phyloP scores from a whole-genome alignment of 2,888 invertebrate genomes.

The Sesamia inferens region DNA sequence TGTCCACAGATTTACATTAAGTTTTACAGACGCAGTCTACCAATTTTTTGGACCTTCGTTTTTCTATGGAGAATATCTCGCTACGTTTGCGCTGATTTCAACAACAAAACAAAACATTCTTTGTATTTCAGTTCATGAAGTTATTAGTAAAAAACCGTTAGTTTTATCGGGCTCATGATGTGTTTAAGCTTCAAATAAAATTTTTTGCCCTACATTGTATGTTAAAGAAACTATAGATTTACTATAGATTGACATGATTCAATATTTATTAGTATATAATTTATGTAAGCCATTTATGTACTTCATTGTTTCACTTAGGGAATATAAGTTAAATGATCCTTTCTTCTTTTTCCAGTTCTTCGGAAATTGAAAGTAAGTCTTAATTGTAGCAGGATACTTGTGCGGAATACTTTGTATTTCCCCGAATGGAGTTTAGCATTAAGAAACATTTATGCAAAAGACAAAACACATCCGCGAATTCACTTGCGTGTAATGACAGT shows the following conservation, averaged over 20 bases:
- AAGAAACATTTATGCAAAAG: too few species aligned
- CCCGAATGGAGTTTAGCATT: too few species aligned
- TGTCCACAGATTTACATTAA: neutral
- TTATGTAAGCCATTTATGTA: neutral
- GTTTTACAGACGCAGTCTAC: constrained; percentile 16
- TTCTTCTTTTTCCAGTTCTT: too few species aligned
- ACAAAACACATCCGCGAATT: too few species aligned
- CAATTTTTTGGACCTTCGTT: constrained; percentile 47
- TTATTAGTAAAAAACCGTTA: constrained; percentile 25
- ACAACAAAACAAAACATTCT: constrained; percentile 28
- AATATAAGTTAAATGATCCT: neutral
- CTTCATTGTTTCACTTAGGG: neutral
- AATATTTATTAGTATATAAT: neutral
- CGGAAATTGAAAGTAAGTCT: too few species aligned
- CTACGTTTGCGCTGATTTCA: constrained; percentile 8
- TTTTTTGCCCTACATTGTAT: neutral
- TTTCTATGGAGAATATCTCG: constrained; percentile 51
- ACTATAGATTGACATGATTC: neutral
- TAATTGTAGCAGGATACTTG: too few species aligned
- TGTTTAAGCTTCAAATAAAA: too few species aligned
- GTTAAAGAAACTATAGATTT: neutral
- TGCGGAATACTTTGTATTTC: too few species aligned
- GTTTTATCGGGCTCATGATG: neutral
- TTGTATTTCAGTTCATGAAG: constrained; percentile 17
- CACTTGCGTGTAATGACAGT: neutral